Evolutionary conservation across 2,888 invertebrate genomes (phyloP), one percentile per base, ranked within the genome.

Genomic region (Melanargia galathea): DNA sequence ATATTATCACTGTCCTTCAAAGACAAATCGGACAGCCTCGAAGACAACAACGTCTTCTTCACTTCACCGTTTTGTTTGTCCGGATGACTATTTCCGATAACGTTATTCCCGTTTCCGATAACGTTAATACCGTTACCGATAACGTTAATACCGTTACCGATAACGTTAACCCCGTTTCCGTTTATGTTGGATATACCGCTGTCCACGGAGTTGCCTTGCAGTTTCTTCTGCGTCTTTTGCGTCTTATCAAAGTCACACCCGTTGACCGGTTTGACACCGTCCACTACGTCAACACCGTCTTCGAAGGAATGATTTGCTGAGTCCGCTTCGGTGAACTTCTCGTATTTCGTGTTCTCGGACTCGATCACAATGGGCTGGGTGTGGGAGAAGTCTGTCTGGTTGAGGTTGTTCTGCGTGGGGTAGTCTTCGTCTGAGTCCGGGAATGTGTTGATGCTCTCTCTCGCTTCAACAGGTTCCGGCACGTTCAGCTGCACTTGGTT

Each of bases 231-330:
- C 22, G 35, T 71, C 11, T 86, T 87, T 56, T 80, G 78, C n/a
- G 24, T 71, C 24, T 76, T 77, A 6, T 75, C 76, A 26, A 73
- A 78, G 11, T 82, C 80, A 64, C 70, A 73, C 61, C 77, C 75
- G 20, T 79, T 81, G 0, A 72, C 63, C 0, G 78, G 76, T 71
- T 87, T 86, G 2, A 79, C 66, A 1, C 89, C 87, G 54, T 91
- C 91, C 0, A 90, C 84, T 0, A 86, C 88, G 56, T 91, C 91
- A 0, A 86, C 73, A 1, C 89, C 89, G 40, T 90, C 90, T 51
- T 90, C 90, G 60, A 89, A 89, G 0, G 90, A 90, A 74, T 90
- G 90, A 60, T 90, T 86, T 0, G 91, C 90, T 0, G 90, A 90
- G 64, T 90, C 90, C 0, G 66, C 66, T 73, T 84, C 84, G 57